These are phyloP conservation scores for Ginglymostoma cirratum DNA, from an alignment of 2,113 vertebrate species.

Conservation along the genomic window DNA sequence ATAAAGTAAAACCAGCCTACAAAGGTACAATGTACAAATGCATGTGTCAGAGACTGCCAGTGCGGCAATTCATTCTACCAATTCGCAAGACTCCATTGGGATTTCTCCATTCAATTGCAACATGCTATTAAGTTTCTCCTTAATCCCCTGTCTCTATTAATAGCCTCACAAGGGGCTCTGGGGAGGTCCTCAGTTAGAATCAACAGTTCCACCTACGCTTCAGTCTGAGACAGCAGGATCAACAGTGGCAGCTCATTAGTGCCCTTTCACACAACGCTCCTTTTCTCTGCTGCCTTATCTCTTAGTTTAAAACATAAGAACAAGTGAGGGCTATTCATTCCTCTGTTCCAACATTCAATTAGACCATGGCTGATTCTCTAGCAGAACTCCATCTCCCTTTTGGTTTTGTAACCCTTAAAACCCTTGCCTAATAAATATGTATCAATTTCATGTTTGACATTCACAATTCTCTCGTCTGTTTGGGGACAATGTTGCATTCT, in stretches of 20 bases:
- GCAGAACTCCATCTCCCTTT: background rate
- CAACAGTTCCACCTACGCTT: background rate
- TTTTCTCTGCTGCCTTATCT: background rate
- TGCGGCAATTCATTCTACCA: background rate
- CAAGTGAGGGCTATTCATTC: background rate
- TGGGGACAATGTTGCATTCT: background rate
- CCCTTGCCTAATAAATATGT: background rate
- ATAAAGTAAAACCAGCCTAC: background rate
- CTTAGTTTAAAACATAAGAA: background rate
- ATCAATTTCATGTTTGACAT: background rate
- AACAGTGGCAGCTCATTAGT: background rate
- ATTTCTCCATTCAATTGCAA: conserved; percentile 28
- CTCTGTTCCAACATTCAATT: background rate
- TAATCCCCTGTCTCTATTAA: conserved; percentile 37
- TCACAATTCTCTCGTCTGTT: background rate
- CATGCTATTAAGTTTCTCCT: conserved; percentile 17
- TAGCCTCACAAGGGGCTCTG: conserved; percentile 2
- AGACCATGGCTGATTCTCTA: background rate
- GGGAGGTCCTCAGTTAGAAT: background rate
- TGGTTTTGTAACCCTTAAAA: background rate
- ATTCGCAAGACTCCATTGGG: conserved; percentile 14
- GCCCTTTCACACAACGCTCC: background rate
- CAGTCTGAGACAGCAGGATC: background rate
- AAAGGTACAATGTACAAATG: background rate
- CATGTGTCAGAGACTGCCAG: background rate